These are phyloP conservation scores for Pipistrellus pygmaeus DNA, from an alignment of 2,797 vertebrate species.

Conservation along the genomic window DNA sequence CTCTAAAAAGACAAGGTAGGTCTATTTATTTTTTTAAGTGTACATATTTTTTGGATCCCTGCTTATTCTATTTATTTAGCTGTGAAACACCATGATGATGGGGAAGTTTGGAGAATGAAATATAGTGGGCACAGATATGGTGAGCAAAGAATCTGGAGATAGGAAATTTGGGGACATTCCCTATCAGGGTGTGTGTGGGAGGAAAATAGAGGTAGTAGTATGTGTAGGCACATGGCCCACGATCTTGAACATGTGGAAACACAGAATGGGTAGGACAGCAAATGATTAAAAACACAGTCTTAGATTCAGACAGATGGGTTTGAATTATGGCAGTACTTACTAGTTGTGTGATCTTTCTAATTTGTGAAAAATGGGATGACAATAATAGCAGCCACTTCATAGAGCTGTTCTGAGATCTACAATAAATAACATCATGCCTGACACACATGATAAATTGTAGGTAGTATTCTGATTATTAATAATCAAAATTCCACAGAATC, in stretches of 20 bases:
- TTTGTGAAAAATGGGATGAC: neutral
- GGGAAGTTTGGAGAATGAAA: neutral
- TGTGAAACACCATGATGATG: conserved; percentile 44
- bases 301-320: neutral
- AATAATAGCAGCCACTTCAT: neutral
- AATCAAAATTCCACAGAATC: neutral
- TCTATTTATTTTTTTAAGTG: conserved; percentile 66
- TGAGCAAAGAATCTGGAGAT: conserved; percentile 23
- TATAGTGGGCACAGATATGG: neutral
- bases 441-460: neutral
- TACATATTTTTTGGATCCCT: conserved; percentile 42
- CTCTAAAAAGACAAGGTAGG: conserved; percentile 39
- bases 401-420: neutral
- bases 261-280: neutral
- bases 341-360: neutral
- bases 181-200: neutral
- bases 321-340: neutral
- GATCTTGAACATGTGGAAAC: neutral
- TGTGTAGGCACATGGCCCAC: neutral
- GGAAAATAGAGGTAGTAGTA: neutral
- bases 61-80: conserved; percentile 63
- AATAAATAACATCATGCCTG: neutral
- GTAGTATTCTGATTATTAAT: conserved; percentile 8
- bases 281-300: neutral
- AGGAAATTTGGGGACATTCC: neutral